A percentile compares a stretch with the other conserved stretches of the same genome.
phyloP scores from a whole-genome alignment of 92 coral and sea anemone genomes.

The Diadumene lineata region DNA sequence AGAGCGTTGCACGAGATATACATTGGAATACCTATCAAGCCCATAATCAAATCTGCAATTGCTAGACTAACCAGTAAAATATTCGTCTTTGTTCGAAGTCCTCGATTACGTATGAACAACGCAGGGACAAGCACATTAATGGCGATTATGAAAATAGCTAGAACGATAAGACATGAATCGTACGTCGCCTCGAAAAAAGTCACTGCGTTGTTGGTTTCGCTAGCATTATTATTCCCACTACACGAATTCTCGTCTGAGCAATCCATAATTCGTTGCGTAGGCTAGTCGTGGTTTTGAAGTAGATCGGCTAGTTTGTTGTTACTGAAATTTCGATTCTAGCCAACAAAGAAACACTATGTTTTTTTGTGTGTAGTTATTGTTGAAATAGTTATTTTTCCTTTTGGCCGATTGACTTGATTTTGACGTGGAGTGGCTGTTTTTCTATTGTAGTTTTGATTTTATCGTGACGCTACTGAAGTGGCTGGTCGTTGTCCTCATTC shows the following conservation, averaged over 20 bases:
- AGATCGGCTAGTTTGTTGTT: too few species aligned
- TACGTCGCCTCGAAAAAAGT: slow-evolving; percentile 51
- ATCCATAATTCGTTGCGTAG: too few species aligned
- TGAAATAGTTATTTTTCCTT: too few species aligned
- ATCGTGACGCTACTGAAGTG: background rate
- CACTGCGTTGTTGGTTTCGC: background rate
- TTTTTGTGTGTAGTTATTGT: too few species aligned
- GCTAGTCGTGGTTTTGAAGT: too few species aligned
- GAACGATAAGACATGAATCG: slow-evolving; percentile 66
- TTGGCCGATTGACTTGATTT: too few species aligned
- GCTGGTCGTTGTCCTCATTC: background rate
- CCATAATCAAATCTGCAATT: slow-evolving; percentile 78
- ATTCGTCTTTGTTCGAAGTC: slow-evolving; percentile 75
- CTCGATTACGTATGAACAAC: slow-evolving; percentile 59
- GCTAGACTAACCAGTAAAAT: slow-evolving; percentile 65
- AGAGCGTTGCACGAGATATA: slow-evolving; percentile 67
- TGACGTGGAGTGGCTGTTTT: too few species aligned
- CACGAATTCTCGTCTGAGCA: too few species aligned
- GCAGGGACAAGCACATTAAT: slow-evolving; percentile 63
- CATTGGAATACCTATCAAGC: slow-evolving; percentile 69
- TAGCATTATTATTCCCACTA: too few species aligned
- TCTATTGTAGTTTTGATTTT: too few species aligned
- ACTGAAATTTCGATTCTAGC: too few species aligned
- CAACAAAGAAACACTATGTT: too few species aligned
- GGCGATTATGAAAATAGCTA: slow-evolving; percentile 56